Evolutionary conservation across 2,888 invertebrate genomes (phyloP).

Genomic region (Chrysomela aeneicollis): DNA sequence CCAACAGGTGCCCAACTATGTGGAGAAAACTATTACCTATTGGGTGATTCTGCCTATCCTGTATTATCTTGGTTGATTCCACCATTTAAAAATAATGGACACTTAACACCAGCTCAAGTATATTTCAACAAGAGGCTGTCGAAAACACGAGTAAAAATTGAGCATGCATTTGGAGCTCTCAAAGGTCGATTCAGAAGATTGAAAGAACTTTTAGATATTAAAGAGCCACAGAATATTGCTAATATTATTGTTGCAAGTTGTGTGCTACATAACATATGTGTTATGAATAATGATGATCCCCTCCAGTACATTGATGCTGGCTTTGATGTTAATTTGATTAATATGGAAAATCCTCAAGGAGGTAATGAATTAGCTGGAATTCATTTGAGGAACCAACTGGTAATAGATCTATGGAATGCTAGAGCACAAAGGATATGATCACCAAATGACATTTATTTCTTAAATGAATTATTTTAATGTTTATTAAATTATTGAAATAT

Average conservation of each 20-base stretch:
- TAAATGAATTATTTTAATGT: no score
- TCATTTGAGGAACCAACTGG: neutral
- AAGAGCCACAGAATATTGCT: no score
- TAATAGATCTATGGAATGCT: neutral
- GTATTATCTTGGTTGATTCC: neutral
- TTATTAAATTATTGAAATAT: no score
- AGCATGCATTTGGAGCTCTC: neutral
- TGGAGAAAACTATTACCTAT: neutral
- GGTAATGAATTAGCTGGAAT: neutral
- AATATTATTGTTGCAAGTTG: no score
- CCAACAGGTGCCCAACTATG: neutral
- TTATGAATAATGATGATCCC: neutral
- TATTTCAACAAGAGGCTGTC: neutral
- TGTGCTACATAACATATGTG: neutral
- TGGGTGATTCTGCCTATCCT: slow-evolving; percentile 17
- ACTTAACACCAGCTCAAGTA: neutral
- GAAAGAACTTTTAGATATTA: neutral
- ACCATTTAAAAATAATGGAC: no score
- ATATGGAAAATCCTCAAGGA: neutral
- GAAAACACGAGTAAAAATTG: neutral
- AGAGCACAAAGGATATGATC: neutral
- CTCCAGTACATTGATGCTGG: neutral
- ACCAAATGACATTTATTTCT: no score
- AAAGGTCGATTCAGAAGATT: neutral
- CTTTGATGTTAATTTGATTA: neutral